Evolutionary conservation across 2,113 vertebrate genomes (phyloP).

Genomic region (Tiliqua scincoides): DNA sequence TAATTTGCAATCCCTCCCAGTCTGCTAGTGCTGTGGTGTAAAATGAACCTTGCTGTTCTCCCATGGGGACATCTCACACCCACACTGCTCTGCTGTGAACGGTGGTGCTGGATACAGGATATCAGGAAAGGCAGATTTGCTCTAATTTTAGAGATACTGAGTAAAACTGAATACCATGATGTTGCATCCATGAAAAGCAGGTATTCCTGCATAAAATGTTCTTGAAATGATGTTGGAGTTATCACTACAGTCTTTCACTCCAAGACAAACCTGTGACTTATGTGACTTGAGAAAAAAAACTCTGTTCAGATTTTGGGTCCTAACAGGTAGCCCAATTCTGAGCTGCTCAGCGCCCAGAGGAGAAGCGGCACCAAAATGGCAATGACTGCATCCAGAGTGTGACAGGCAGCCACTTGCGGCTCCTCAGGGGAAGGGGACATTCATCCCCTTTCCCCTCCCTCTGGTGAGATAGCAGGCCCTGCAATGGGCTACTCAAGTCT

Average conservation of each 20-base stretch:
- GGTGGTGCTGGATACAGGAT: too few relatives aligned
- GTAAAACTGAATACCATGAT: not conserved
- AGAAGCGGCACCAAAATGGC: too few relatives aligned
- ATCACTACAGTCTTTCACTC: not conserved
- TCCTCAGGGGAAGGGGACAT: too few relatives aligned
- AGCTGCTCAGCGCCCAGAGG: too few relatives aligned
- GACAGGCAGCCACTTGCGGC: too few relatives aligned
- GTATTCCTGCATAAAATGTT: not conserved
- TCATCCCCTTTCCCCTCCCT: too few relatives aligned
- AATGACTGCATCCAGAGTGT: too few relatives aligned
- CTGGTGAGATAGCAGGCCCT: too few relatives aligned
- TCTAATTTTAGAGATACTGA: not conserved
- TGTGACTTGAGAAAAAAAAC: not conserved
- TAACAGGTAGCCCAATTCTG: too few relatives aligned
- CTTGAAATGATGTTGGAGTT: not conserved
- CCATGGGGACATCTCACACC: not conserved
- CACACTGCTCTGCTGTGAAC: not conserved
- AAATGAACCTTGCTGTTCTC: constrained; percentile 5
- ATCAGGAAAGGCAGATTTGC: not conserved
- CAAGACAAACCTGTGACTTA: not conserved
- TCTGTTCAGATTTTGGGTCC: not conserved
- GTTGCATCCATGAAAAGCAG: not conserved
- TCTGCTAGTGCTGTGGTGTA: not conserved
- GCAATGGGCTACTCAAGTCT: too few relatives aligned
- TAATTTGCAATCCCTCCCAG: constrained; percentile 6